Evolutionary conservation across 2,797 vertebrate genomes (phyloP).

Genomic region (Emydoidea blandingii): DNA sequence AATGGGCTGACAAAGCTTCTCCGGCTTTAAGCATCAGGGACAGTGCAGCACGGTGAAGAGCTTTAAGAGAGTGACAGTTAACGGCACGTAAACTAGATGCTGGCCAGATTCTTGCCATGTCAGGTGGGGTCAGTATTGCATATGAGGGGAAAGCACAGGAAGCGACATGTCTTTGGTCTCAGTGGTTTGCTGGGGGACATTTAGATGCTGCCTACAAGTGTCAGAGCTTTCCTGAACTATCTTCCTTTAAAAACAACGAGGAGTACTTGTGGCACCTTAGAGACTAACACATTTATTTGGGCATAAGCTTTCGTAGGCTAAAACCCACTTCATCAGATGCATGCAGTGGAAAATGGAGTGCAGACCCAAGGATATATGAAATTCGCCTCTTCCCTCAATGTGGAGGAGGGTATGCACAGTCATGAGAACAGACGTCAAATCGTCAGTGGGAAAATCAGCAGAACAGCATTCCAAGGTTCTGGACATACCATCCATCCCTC

Average conservation of each 20-base stretch:
- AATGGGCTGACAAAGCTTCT: neutral
- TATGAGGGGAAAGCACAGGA: neutral
- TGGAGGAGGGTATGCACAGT: no score
- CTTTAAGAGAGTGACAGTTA: neutral
- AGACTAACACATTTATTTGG: no score
- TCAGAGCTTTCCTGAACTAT: neutral
- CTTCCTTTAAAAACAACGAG: neutral
- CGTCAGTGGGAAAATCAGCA: neutral
- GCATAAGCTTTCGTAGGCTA: no score
- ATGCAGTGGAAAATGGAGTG: no score
- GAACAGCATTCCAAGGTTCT: rapidly evolving
- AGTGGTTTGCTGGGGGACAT: neutral
- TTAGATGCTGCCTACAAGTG: neutral
- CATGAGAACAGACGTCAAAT: neutral
- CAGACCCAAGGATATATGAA: no score
- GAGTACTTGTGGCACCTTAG: no score
- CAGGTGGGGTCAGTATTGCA: rapidly evolving
- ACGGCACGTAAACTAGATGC: neutral
- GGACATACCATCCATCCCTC: neutral
- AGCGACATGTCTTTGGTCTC: neutral
- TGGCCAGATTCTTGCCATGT: rapidly evolving
- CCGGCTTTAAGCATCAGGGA: rapidly evolving
- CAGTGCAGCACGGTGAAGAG: neutral
- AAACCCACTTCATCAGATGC: no score
- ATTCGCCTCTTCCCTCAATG: no score